These are phyloP conservation scores for Glaucomys volans DNA, from an alignment of 2,113 vertebrate genomes.

Conservation along the genomic window DNA sequence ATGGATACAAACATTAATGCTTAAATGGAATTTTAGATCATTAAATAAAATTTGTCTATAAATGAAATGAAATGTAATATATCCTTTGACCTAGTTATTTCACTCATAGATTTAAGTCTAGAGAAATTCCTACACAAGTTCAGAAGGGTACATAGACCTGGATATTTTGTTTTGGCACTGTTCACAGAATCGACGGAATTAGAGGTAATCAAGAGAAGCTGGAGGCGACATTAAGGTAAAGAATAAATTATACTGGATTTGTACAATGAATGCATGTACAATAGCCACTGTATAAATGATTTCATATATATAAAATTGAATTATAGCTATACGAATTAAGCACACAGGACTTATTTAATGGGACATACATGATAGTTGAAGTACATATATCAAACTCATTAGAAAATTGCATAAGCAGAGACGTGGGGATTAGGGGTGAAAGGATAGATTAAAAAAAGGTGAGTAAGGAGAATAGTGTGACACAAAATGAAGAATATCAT, in stretches of 20 bases:
- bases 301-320: background rate
- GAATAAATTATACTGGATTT: background rate
- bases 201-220: background rate
- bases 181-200: background rate
- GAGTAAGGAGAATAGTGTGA: background rate
- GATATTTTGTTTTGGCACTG: background rate
- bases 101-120: background rate
- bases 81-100: background rate
- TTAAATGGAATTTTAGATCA: no score
- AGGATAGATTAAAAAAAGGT: background rate
- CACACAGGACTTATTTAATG: background rate
- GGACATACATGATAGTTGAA: background rate
- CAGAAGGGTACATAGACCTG: background rate
- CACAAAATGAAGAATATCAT: background rate
- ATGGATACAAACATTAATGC: background rate
- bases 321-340: background rate
- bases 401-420: background rate
- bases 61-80: background rate
- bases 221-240: background rate
- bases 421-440: background rate
- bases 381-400: background rate
- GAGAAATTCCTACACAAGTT: background rate
- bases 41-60: no score
- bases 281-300: background rate
- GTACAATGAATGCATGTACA: background rate